Evolutionary conservation across 2,888 invertebrate species (phyloP), one percentile per base, ranked within the genome.

Genomic region (Nasonia oneida): DNA sequence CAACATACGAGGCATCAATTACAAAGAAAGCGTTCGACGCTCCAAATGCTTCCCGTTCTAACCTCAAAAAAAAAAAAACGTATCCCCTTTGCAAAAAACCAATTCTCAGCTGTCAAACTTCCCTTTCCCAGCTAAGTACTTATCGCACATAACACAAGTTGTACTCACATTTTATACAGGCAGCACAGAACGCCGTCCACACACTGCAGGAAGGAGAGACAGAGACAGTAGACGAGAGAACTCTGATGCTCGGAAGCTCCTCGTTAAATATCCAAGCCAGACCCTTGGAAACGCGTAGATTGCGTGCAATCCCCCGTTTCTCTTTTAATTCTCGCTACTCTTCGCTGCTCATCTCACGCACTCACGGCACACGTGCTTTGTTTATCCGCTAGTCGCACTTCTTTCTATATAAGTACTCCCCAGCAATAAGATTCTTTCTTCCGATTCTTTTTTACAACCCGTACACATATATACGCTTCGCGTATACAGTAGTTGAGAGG

Each of bases 251-350:
- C 67, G 29, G 33, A 67, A 67, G 67, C 67, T 67, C 67, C 67
- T 67, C 67, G 67, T 67, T 67, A 67, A 61, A n/a, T 61, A n/a
- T 23, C 33, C 67, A 29, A 67, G 67, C 67, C 4, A 67, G 67
- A 67, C 67, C 23, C 29, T 67, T 29, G 67, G 67, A 67, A 67
- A 67, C 33, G 0, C 23, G 57, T 5, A 23, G n/a, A 12, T 23
- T 0, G 67, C 23, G 67, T 67, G 57, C 57, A 23, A 61, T 23
- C 33, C 33, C 23, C 67, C 4, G 57, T 29, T 67, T 67, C 29
- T 29, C 12, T 67, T 14, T 29, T 23, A 3, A 4, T n/a, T 23
- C 23, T 61, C 23, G 3, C 67, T 61, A 67, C 12, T 67, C 29
- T 15, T 3, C 67, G 33, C 67, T 14, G 23, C 8, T 64, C 64